Evolutionary conservation across 1,140 invertebrate species (phyloP), one percentile per base, ranked within the genome.

Genomic region (Galleria mellonella): DNA sequence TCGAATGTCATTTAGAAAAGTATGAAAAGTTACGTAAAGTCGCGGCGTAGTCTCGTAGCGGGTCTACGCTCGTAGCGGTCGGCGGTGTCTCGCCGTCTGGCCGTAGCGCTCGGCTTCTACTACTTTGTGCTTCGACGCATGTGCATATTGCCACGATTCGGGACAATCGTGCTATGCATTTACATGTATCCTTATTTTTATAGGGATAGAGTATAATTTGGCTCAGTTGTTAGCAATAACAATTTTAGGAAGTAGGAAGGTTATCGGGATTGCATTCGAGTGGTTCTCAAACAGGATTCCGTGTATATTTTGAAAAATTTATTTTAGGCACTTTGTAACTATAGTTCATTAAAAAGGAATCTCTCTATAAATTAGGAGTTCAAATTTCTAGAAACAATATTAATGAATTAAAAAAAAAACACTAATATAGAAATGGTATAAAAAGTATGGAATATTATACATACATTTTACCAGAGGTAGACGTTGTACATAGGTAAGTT

Each of bases 21-120:
- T 81, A 70, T 70, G 64, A 75, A 79, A 76, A 84, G 81, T 84
- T 82, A 61, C 65, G 66, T 57, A 60, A 51, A 51, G 37, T 45
- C 42, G 32, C 32, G 41, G 49, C 38, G 43, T 11, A 29, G 47
- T 13, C 4, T 61, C 57, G 72, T 77, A 77, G 71, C 59, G 57
- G 69, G 54, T 55, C 65, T 73, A 71, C 72, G 74, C 45, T 62
- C 52, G 64, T 29, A 38, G 44, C 38, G 30, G 36, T 41, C 55
- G 72, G 74, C 76, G 72, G 56, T 64, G 63, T 56, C 50, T 62
- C 74, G 76, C 79, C 74, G 68, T 79, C 75, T 79, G 74, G 50
- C 27, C 62, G 66, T 65, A 69, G 70, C 47, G 57, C 68, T 70
- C 70, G 64, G 62, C 55, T 60, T 65, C 68, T 65, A 58, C 61